A percentile compares a stretch with the other conserved stretches of the same genome.
These are phyloP conservation scores for Drosophila kokeensis DNA, from an alignment of 2,888 invertebrate genomes.

Conservation along the genomic window DNA sequence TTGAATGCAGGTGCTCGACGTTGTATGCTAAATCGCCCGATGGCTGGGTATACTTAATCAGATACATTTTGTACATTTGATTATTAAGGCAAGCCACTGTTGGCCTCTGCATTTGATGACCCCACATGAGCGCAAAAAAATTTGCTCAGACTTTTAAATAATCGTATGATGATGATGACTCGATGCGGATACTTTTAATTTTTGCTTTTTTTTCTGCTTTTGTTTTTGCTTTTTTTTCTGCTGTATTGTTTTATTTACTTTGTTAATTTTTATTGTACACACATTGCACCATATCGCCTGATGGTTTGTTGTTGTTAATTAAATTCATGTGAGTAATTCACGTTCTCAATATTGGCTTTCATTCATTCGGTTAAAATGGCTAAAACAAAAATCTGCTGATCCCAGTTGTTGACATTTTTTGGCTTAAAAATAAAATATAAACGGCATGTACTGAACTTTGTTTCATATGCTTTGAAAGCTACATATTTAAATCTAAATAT, in stretches of 20 bases:
- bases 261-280: background rate
- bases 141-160: constrained; percentile 21
- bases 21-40: constrained; percentile 21
- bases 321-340: constrained; percentile 13
- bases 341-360: constrained; percentile 19
- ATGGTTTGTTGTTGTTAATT: constrained; percentile 17
- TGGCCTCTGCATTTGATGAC: constrained; percentile 39
- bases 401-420: constrained; percentile 34
- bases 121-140: constrained; percentile 14
- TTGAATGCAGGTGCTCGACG: background rate
- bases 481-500: constrained; percentile 19
- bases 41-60: constrained; percentile 32
- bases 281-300: constrained; percentile 28
- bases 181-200: background rate
- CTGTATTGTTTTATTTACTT: background rate
- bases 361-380: constrained; percentile 30
- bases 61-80: constrained; percentile 18
- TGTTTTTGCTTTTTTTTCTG: background rate
- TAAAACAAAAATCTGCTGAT: constrained; percentile 29
- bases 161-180: constrained; percentile 30
- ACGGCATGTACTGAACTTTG: constrained; percentile 47
- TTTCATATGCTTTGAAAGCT: constrained; percentile 23
- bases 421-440: constrained; percentile 17
- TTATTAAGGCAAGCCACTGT: constrained; percentile 40
- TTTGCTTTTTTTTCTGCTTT: background rate